Base-by-base conservation (phyloP, 2,888 invertebrate species). In the Spisula solida region DNA sequence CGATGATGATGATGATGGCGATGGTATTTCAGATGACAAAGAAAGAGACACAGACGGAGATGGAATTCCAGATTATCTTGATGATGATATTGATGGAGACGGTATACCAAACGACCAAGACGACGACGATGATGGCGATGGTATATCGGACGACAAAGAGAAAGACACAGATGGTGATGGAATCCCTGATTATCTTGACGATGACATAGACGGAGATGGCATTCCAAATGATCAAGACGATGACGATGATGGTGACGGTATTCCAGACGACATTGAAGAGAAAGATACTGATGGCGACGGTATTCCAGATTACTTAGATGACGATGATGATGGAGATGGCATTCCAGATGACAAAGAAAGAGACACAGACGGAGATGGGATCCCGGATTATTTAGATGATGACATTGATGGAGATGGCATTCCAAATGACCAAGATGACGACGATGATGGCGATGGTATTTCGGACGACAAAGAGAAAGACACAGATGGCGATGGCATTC, bases 301-400 rank as follows among this genome's bases (percentile, higher is more conserved):
- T 2, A 95, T 96, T 48, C 95, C 95, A 5, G 95, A 96, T 88
- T 56, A 93, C 20, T 75, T 94, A 70, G 94, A 95, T 75, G 93
- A 95, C 48, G 95, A 95, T 66, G 91, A 86, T 60, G 95, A 96
- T 92, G 95, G 94, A 8, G 94, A 96, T 91, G 96, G 96, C 20
- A 95, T 96, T 66, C 95, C 95, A 4, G 95, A 94, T 86, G 66
- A 90, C 55, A 48, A 89, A 34, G 92, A 93, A 80, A 88, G 89
- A 51, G 94, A 94, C 82, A 89, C 89, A 4, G 94, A 94, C 47
- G 93, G 90, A 60, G 94, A 94, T 89, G 94, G 95, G 14, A 94
- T 95, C 51, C 94, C 94, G 12, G 95, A 95, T 89, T 92, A 93
- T 70, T 56, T 92, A 12, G 89, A 93, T 20, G 92, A 94, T 70